Conservation (phyloP, 2,888 invertebrate species). For the Drosophila mimica region DNA sequence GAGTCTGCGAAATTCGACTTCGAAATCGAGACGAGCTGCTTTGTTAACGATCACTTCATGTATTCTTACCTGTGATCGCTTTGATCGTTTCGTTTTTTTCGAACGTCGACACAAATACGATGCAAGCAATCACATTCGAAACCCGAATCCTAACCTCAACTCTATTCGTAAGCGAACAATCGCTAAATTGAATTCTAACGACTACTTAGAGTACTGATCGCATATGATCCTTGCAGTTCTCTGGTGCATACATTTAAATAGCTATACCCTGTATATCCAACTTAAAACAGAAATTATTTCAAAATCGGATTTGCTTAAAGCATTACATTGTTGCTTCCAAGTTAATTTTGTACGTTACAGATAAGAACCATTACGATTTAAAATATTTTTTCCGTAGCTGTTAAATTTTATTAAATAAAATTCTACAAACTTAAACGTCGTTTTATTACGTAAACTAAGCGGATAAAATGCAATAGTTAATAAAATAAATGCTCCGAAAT, state of each 20-base stretch:
- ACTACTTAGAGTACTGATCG: neutral
- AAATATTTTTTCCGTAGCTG: conserved; percentile 63
- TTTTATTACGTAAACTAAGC: neutral
- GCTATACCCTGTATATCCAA: conserved; percentile 50
- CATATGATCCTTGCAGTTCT: neutral
- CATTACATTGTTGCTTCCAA: conserved; percentile 25
- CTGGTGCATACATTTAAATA: conserved; percentile 29
- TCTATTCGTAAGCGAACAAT: neutral
- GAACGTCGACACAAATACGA: neutral
- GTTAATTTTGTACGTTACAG: conserved; percentile 43
- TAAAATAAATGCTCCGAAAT: too few relatives aligned
- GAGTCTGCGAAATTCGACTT: neutral
- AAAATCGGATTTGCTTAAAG: conserved; percentile 22
- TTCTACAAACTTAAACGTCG: conserved; percentile 27
- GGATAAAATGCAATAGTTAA: too few relatives aligned
- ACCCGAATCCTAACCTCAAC: neutral
- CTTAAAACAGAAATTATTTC: conserved; percentile 24
- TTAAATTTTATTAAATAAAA: conserved; percentile 74
- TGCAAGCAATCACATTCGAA: neutral
- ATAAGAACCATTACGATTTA: conserved; percentile 54
- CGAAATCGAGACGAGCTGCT: neutral
- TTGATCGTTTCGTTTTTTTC: neutral
- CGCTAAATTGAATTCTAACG: neutral
- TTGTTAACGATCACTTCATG: neutral
- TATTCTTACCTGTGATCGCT: neutral